These are phyloP conservation scores for Drosophila asahinai DNA, from an alignment of 1,140 invertebrate genomes.

Conservation along the genomic window DNA sequence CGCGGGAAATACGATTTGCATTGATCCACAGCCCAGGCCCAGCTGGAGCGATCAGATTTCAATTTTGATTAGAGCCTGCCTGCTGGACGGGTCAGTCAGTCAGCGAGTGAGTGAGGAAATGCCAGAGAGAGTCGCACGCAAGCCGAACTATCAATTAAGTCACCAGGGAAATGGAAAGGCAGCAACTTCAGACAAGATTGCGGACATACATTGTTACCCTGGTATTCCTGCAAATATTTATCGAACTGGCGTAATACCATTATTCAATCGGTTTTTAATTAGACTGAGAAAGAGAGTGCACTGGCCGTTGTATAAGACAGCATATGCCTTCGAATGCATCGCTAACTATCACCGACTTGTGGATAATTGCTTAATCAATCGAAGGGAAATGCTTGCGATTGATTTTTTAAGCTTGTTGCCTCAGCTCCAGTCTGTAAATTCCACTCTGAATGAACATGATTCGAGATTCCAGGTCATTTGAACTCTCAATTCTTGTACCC, in stretches of 20 bases:
- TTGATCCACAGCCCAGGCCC: background rate
- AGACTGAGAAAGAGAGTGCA: constrained; percentile 6
- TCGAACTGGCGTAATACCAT: constrained; percentile 33
- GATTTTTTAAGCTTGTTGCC: constrained; percentile 7
- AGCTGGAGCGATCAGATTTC: constrained; percentile 1
- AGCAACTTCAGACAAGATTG: constrained; percentile 21
- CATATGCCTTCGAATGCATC: constrained; percentile 5
- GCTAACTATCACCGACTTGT: constrained; percentile 10
- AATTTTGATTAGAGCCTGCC: background rate
- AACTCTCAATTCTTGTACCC: constrained; percentile 8
- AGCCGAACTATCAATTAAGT: constrained; percentile 56
- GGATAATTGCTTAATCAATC: constrained; percentile 39
- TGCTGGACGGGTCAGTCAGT: constrained; percentile 16
- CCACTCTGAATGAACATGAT: background rate
- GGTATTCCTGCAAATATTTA: constrained; percentile 25
- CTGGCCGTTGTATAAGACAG: constrained; percentile 43
- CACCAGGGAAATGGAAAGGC: constrained; percentile 41
- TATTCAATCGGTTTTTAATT: constrained; percentile 38
- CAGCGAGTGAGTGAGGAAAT: constrained; percentile 55
- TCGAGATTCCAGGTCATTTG: constrained; percentile 15
- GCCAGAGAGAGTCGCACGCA: constrained; percentile 16
- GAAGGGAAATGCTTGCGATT: constrained; percentile 10
- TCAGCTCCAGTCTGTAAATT: background rate
- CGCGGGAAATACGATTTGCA: constrained; percentile 12
- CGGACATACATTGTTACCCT: constrained; percentile 43